Percentiles rank a stretch among this genome's conserved stretches.
phyloP scores from a whole-genome alignment of 2,113 vertebrate species.

The Tauraco erythrolophus region DNA sequence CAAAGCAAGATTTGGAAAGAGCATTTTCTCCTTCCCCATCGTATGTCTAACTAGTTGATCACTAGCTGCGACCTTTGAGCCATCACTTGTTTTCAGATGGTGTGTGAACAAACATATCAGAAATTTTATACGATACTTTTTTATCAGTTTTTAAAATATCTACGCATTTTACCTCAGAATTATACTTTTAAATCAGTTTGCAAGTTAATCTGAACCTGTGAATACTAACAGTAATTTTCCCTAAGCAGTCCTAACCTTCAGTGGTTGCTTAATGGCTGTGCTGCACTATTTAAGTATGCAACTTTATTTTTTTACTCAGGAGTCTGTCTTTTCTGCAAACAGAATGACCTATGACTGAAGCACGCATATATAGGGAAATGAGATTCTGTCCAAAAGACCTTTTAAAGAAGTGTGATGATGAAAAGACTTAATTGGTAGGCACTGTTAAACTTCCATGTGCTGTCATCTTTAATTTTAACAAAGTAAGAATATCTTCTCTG shows the following conservation, averaged over 20 bases:
- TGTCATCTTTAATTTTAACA: not conserved
- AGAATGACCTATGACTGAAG: not conserved
- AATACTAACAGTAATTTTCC: not conserved
- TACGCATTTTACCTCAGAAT: not conserved
- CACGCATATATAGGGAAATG: not conserved
- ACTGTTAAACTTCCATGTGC: not conserved
- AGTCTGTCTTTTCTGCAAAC: not conserved
- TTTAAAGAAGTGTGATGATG: not conserved
- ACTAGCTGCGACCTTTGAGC: not conserved
- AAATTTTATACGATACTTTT: not conserved
- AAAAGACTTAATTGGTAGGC: not conserved
- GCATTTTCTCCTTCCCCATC: not conserved
- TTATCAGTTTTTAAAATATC: not conserved
- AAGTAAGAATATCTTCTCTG: not conserved
- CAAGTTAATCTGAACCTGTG: not conserved
- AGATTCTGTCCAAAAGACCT: not conserved
- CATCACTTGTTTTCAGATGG: not conserved
- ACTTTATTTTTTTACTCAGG: not conserved
- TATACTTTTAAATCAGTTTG: not conserved
- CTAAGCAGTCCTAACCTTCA: not conserved
- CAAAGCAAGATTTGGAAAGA: not conserved
- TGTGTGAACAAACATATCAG: rapidly evolving
- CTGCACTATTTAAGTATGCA: not conserved
- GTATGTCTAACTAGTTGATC: rapidly evolving
- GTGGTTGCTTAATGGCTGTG: not conserved